Percentiles rank a stretch among this genome's conserved stretches.
Evolutionary conservation across 2,888 invertebrate genomes (phyloP).

Genomic region (Erpobdella octoculata): DNA sequence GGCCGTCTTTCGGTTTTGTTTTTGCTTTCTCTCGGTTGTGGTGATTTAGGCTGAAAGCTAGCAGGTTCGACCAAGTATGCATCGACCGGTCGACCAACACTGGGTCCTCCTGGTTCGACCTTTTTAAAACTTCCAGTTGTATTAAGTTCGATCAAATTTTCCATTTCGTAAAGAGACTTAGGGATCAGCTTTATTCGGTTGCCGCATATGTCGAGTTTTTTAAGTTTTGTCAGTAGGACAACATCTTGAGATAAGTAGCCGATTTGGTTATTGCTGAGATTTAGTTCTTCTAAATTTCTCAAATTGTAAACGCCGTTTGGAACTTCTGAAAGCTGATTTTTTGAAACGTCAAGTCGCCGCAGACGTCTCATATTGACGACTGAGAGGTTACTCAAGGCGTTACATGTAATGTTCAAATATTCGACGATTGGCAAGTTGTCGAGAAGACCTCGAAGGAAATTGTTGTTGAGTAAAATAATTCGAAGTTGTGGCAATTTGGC

Average conservation of each 20-base stretch:
- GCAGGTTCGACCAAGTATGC: background rate
- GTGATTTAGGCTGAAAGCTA: background rate
- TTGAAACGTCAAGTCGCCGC: constrained; percentile 42
- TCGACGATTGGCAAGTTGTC: constrained; percentile 21
- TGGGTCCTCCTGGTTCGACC: background rate
- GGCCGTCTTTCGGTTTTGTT: too few relatives aligned
- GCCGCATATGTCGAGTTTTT: constrained; percentile 45
- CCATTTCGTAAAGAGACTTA: constrained; percentile 43
- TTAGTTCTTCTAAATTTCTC: constrained; percentile 41
- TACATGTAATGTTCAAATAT: constrained; percentile 38
- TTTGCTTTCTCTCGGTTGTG: too few relatives aligned
- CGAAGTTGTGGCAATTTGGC: constrained; percentile 40
- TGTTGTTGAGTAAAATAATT: constrained; percentile 3
- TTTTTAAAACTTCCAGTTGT: constrained; percentile 42
- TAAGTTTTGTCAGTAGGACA: constrained; percentile 42
- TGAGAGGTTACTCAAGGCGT: constrained; percentile 42
- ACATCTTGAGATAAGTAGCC: constrained; percentile 45
- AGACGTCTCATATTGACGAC: constrained; percentile 43
- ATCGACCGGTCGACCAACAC: background rate
- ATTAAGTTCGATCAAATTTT: constrained; percentile 45
- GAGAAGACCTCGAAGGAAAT: constrained; percentile 9
- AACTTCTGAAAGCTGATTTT: constrained; percentile 44
- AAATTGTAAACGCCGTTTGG: constrained; percentile 45
- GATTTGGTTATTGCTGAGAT: constrained; percentile 44
- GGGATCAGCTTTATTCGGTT: constrained; percentile 46